Percentiles rank a stretch among this genome's conserved stretches.
phyloP scores from a whole-genome alignment of 1,140 invertebrate genomes.

The Drosophila seguyi region DNA sequence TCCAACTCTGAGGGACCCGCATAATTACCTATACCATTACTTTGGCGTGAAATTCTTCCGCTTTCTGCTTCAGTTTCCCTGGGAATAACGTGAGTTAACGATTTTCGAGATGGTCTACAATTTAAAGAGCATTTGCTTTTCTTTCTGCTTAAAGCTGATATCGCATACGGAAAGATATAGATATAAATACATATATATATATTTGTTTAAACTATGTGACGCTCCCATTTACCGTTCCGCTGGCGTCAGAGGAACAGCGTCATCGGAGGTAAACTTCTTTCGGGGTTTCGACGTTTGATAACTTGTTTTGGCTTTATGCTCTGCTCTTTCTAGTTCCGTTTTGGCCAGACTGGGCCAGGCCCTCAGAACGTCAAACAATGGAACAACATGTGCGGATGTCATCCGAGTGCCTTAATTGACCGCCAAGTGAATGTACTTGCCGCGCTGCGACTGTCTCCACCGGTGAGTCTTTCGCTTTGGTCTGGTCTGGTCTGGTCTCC shows the following conservation, averaged over 20 bases:
- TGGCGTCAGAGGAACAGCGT: constrained; percentile 40
- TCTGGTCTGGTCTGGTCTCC: neutral
- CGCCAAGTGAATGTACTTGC: constrained; percentile 54
- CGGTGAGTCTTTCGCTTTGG: constrained; percentile 1
- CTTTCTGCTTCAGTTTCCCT: constrained; percentile 41
- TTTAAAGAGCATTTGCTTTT: constrained; percentile 37
- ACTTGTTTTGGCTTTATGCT: constrained; percentile 53
- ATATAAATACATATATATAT: neutral
- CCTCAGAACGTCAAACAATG: constrained; percentile 19
- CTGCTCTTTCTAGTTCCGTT: neutral
- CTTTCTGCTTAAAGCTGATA: constrained; percentile 32
- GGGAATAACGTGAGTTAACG: constrained; percentile 74
- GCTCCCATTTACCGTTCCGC: constrained; percentile 46
- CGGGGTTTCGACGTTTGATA: constrained; percentile 52
- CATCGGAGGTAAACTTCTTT: constrained; percentile 35
- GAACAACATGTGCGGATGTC: constrained; percentile 52
- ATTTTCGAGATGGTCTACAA: constrained; percentile 43
- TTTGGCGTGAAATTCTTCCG: constrained; percentile 45
- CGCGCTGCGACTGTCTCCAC: constrained; percentile 24
- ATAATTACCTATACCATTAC: constrained; percentile 54
- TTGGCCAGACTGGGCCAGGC: constrained; percentile 12
- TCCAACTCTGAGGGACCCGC: constrained; percentile 25
- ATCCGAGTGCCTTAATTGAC: constrained; percentile 63
- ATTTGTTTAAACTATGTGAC: constrained; percentile 16
- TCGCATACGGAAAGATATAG: constrained; percentile 7